A percentile compares a stretch with the other conserved stretches of the same genome.
phyloP scores from a whole-genome alignment of 2,797 vertebrate genomes.

The Malurus leucopterus region DNA sequence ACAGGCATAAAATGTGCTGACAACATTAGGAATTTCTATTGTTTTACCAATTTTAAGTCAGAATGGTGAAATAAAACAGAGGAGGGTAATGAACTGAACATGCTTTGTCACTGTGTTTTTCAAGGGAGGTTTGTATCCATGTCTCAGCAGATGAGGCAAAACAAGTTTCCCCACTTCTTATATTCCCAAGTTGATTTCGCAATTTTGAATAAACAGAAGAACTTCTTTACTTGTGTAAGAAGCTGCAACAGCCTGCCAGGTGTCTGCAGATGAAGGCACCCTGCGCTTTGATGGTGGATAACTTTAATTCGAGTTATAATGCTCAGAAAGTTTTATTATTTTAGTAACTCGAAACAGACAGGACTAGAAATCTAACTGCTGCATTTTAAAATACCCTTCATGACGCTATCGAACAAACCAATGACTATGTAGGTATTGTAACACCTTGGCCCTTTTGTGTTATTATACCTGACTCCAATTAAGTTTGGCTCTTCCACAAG shows the following conservation, averaged over 20 bases:
- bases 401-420: neutral
- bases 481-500: neutral
- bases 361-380: neutral
- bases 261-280: neutral
- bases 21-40: neutral
- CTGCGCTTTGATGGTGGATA: neutral
- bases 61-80: neutral
- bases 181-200: neutral
- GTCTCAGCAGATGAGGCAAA: neutral
- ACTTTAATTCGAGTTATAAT: neutral
- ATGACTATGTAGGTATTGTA: neutral
- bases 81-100: neutral
- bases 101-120: neutral
- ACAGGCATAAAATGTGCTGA: neutral
- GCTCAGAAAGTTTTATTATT: neutral
- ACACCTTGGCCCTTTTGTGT: neutral
- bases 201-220: slow-evolving; percentile 12
- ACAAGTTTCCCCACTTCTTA: slow-evolving; percentile 14
- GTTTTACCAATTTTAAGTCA: neutral
- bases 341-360: neutral
- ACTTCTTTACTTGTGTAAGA: neutral
- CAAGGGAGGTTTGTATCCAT: neutral
- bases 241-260: neutral
- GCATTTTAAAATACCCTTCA: neutral
- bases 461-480: neutral